These are phyloP conservation scores for Ispidina lecontei DNA, from an alignment of 2,797 vertebrate genomes.

Conservation along the genomic window DNA sequence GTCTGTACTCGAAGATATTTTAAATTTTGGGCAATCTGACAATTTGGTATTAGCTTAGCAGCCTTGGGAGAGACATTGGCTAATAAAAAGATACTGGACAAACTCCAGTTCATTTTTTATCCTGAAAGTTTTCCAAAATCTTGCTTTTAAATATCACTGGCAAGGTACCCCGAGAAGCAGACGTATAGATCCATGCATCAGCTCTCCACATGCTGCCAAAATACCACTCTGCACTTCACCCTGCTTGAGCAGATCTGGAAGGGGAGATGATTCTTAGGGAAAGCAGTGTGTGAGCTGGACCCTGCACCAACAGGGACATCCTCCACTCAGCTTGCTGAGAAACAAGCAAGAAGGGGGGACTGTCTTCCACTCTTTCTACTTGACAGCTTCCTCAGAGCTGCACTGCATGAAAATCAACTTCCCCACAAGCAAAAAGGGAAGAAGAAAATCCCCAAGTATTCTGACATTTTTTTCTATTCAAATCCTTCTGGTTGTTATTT, in stretches of 20 bases:
- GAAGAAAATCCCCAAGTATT: background rate
- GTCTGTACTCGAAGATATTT: background rate
- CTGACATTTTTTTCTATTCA: background rate
- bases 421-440: background rate
- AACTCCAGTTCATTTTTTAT: conserved; percentile 72
- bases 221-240: background rate
- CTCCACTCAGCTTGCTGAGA: background rate
- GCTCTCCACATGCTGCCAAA: conserved; percentile 24
- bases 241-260: background rate
- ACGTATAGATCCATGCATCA: conserved; percentile 55
- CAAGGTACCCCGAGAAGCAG: conserved; percentile 28
- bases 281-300: background rate
- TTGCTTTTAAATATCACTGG: conserved; percentile 64
- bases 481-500: background rate
- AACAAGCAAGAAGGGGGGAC: background rate
- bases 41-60: conserved; percentile 61
- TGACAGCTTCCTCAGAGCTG: background rate
- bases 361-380: background rate
- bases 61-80: conserved; percentile 51
- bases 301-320: background rate
- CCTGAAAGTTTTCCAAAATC: conserved; percentile 72
- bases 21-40: conserved; percentile 52
- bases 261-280: background rate
- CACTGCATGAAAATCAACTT: background rate
- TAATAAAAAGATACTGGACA: conserved; percentile 63